Evolutionary conservation across 2,888 invertebrate genomes (phyloP), one percentile per base, ranked within the genome.

Genomic region (Geotrupes spiniger): DNA sequence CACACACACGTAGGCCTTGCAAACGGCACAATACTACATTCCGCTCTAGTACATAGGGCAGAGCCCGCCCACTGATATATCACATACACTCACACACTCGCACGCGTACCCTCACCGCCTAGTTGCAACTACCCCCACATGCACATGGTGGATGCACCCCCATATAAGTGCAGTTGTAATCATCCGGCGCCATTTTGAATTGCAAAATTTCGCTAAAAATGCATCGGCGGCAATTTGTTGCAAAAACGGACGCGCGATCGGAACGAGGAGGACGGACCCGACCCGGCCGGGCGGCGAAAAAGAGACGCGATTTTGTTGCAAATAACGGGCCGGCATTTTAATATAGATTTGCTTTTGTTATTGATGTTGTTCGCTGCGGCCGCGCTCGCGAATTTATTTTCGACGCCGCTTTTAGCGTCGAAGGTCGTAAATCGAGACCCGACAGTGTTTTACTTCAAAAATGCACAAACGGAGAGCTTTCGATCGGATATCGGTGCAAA

Each of bases 161-260:
- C 56, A 54, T 54, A 55, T 55, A 53, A 53, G 57, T 56, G 53
- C 56, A 56, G 55, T 51, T 53, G 46, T 49, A 50, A 51, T 48
- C 58, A 62, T 61, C 60, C 56, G 54, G 56, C 59, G 62, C 66
- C 66, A 69, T 67, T 64, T 64, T 65, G 65, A 62, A 66, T 64
- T 63, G 61, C 61, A 62, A 55, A 63, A 62, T 63, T 21, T 61
- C 56, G 58, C 60, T 62, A 65, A 64, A 64, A 63, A 59, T 56
- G 51, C 47, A 46, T 25, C 45, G 25, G 12, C 14, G 11, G 38
- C 17, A 21, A 25, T 11, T 38, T 17, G 38, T 33, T 21, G 21
- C 21, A 21, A 21, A 21, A 21, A 21, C 21, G 21, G 6, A 21
- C 21, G 11, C 33, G 14, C 11, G 33, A 14, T 15, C 14, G 33